Conservation (phyloP, 2,888 invertebrate species). For the Parasteatoda lunata region DNA sequence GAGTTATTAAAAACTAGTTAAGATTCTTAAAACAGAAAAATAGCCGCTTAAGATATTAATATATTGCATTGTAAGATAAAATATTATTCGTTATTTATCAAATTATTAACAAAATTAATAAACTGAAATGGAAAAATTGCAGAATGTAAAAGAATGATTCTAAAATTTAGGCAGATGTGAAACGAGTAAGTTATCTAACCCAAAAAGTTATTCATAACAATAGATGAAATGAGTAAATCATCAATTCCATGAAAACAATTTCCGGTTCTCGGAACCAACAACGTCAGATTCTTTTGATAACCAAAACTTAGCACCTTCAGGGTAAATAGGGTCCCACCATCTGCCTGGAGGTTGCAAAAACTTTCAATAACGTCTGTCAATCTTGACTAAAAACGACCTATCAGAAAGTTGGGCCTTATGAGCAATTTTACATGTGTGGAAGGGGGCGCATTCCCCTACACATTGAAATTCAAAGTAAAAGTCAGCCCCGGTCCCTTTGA, state of each 20-base stretch:
- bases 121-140: too few relatives aligned
- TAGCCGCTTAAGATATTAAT: too few relatives aligned
- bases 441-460: constrained; percentile 26
- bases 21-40: too few relatives aligned
- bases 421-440: constrained; percentile 13
- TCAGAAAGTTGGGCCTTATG: constrained; percentile 45
- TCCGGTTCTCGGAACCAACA: constrained; percentile 39
- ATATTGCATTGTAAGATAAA: too few relatives aligned
- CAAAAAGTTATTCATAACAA: too few relatives aligned
- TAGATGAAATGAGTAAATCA: constrained; percentile 19
- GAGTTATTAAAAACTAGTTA: too few relatives aligned
- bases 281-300: constrained; percentile 56
- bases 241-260: constrained; percentile 25
- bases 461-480: constrained; percentile 39
- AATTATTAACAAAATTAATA: too few relatives aligned
- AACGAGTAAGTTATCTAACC: neutral
- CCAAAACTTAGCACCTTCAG: constrained; percentile 34
- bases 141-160: too few relatives aligned
- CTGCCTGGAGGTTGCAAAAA: constrained; percentile 35
- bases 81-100: too few relatives aligned
- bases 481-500: constrained; percentile 51
- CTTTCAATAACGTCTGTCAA: constrained; percentile 26
- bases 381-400: constrained; percentile 39
- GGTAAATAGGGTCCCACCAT: constrained; percentile 16
- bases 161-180: neutral